Conservation (phyloP, 2,888 invertebrate genomes). For the Cosmia pyralina region DNA sequence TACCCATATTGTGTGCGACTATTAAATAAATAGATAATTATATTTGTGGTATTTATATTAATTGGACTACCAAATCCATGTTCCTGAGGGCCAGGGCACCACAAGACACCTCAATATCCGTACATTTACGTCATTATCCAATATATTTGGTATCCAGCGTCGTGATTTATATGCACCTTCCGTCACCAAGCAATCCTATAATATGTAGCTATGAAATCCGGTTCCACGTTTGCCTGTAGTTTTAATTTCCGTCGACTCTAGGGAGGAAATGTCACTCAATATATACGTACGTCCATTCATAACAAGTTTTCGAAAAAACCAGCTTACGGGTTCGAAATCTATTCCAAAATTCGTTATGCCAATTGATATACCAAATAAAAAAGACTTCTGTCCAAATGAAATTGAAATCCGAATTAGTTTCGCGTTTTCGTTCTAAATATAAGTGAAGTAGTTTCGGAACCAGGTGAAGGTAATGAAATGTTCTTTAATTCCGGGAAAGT, state of each 20-base stretch:
- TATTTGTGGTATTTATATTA: no score
- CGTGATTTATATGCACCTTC: constrained; percentile 1
- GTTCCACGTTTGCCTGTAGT: constrained; percentile 28
- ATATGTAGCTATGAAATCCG: constrained; percentile 23
- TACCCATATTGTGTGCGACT: no score
- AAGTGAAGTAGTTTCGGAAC: constrained; percentile 15
- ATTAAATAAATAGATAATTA: no score
- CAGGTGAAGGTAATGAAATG: constrained; percentile 22
- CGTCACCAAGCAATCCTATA: neutral
- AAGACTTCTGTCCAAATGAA: constrained; percentile 22
- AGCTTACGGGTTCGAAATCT: constrained; percentile 21
- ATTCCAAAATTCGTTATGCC: constrained; percentile 19
- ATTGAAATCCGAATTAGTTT: constrained; percentile 34
- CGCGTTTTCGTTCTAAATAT: constrained; percentile 21
- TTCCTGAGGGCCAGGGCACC: no score
- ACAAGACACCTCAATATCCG: no score
- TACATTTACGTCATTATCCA: neutral
- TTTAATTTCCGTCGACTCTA: constrained; percentile 52
- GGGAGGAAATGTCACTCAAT: constrained; percentile 47
- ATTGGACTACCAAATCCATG: no score
- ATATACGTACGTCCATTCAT: constrained; percentile 20
- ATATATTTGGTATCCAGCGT: neutral
- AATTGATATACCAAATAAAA: constrained; percentile 22
- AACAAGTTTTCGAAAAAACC: constrained; percentile 13
- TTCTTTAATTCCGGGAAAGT: constrained; percentile 9